Evolutionary conservation across 2,888 invertebrate genomes (phyloP), one percentile per base, ranked within the genome.

Genomic region (Leptogaster cylindrica): DNA sequence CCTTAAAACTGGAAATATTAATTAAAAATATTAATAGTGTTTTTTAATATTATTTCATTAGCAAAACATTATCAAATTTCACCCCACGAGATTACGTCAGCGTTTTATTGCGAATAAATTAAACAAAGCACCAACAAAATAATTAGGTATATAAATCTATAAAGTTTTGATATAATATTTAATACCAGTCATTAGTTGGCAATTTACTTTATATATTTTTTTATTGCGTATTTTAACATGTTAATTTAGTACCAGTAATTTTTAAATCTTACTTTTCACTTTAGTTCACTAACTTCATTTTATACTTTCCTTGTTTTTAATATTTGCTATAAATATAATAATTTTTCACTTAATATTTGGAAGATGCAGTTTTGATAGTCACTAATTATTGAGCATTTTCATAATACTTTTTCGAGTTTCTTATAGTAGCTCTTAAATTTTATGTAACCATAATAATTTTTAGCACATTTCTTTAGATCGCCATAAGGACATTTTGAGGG

Each of bases 361-460:
- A 80, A 79, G 79, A 79, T 79, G 77, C 78, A 75, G 76, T 78
- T 78, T 77, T 80, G 80, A 79, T 79, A 79, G 79, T 79, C 79
- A 79, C 77, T 79, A 79, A 78, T 79, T 72, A 71, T 70, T 77
- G 73, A 71, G 74, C 75, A 75, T 75, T 75, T 63, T 64, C 36
- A 48, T 50, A 64, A 64, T 50, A 50, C 36, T 33, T 48, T 39
- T 14, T 12, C 50, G n/a, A n/a, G n/a, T 33, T 46, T 28, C 10
- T 6, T n/a, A n/a, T n/a, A n/a, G n/a, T n/a, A n/a, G n/a, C 36
- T n/a, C 48, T 61, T 61, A n/a, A 16, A 27, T 14, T 33, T 36
- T 48, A 6, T 23, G 36, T 46, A 14, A 33, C 36, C 39, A 20
- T 20, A 2, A 31, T 63, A 14, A 52, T 33, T 52, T 52, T 31